Evolutionary conservation across 2,888 invertebrate species (phyloP), one percentile per base, ranked within the genome.

Genomic region (Chymomyza fuscimana): DNA sequence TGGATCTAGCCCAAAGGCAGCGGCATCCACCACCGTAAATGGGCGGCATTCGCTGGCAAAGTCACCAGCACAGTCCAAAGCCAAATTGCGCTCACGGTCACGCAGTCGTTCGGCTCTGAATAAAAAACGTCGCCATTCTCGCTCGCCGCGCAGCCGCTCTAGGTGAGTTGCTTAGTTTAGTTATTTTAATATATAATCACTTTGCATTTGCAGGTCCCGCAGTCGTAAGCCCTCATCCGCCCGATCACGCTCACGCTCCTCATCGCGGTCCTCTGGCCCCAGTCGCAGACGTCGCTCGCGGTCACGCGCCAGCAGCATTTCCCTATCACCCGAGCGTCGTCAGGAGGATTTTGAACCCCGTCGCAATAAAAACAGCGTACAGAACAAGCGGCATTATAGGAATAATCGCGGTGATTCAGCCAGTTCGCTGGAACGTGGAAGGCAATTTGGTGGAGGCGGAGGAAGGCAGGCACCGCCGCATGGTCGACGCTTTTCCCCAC

Each of bases 371-470:
- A 93, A 96, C 92, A 93, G 97, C 91, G 94, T 96, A 12, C 97
- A 97, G 90, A 96, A 96, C 90, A 97, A 97, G 89, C 94, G 97
- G 10, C 97, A 97, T 78, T 97, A 97, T 90, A 94, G 97, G 15
- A 96, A 96, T 67, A 97, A 97, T 89, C 95, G 96, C 71, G 83
- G 83, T 7, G 96, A 96, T 88, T 96, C 96, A 4, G 96, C 93
- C 32, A 91, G 91, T 66, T 92, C 92, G 2, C 80, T 90, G n/a
- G 92, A 91, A 65, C 89, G 77, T 46, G 87, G 88, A 4, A 79
- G 90, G n/a, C 85, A 85, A 63, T 87, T 87, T 22, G 85, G 86
- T 25, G 82, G 89, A 0, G 82, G 86, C 4, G 81, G 89, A 19
- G 86, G 88, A 66, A 86, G 87, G 61, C 82, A 80, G 9, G 80